A percentile compares a stretch with the other conserved stretches of the same genome.
Conservation (phyloP, 2,113 vertebrate species). For the Scortum barcoo region DNA sequence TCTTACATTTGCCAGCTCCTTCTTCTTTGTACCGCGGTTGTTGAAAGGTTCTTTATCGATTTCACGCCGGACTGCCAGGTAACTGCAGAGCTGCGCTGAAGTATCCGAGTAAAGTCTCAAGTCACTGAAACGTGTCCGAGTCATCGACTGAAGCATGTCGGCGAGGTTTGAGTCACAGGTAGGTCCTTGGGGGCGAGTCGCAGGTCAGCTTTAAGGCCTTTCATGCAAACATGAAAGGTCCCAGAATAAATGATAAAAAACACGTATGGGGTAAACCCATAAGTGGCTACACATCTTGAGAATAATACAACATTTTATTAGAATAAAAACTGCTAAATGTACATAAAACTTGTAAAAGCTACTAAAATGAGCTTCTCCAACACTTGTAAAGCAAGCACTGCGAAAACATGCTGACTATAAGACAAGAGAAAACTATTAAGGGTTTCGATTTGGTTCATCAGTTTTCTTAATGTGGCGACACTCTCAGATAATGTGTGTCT, state of each 20-base stretch:
- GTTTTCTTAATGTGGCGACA: neutral
- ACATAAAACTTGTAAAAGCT: neutral
- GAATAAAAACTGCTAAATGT: neutral
- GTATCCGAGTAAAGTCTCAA: neutral
- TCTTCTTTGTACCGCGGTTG: conserved; percentile 19
- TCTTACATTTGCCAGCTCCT: conserved; percentile 14
- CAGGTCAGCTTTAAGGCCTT: neutral
- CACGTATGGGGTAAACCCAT: neutral
- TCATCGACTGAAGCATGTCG: neutral
- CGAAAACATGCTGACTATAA: conserved; percentile 17
- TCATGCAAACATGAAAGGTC: neutral
- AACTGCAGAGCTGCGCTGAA: neutral
- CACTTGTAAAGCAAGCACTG: neutral
- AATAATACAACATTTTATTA: neutral
- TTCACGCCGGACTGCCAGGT: conserved; percentile 10
- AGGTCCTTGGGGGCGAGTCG: neutral
- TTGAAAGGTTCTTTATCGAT: conserved; percentile 63
- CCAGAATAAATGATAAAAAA: neutral
- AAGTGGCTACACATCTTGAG: neutral
- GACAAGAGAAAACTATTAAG: neutral
- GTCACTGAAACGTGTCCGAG: conserved; percentile 4
- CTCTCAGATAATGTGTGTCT: conserved; percentile 2
- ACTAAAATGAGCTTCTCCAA: neutral
- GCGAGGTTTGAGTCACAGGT: neutral
- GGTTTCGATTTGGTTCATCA: neutral